Base-by-base conservation (phyloP, 2,888 invertebrate genomes). In the Tenthredo distinguenda region DNA sequence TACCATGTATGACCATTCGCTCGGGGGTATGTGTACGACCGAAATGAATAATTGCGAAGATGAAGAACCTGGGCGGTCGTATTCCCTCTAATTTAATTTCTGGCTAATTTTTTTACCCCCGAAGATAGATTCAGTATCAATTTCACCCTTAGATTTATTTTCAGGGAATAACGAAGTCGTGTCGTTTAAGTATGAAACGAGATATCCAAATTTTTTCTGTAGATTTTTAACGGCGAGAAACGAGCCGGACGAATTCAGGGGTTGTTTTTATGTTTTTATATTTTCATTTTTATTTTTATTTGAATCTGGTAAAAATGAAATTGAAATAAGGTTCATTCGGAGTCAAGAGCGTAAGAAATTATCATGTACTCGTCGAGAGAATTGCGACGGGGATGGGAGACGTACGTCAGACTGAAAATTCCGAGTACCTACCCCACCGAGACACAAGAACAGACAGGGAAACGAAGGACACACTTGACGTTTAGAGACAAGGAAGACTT, bases 381-480 rank as follows among this genome's bases (percentile, higher is more conserved):
- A 68, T 31, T 26, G 4, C 6, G n/a, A 62, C 62, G 21, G 26
- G 10, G 26, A 62, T 62, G 26, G 26, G 21, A 62, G 21, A 62
- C 62, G 26, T 26, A 37, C 34, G n/a, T 71, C 18, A 34, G 37
- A 71, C 37, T 71, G 34, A 18, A 34, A n/a, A 26, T 21, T 62
- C 12, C 21, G 65, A 65, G 65, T 10, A 31, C 5, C 10, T 71
- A 18, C 12, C 37, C 18, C 40, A n/a, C 31, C 37, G 9, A 71
- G 71, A 71, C 37, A 71, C 37, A 71, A 71, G 37, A 71, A 71
- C 71, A 26, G 62, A 26, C 62, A 12, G n/a, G 37, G 37, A 71
- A 37, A 71, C 34, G 21, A 37, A 31, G 71, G 21, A 74, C 18
- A 31, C 72, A 43, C 72, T 74, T 37, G 37, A 40, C 72, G n/a